Conservation (phyloP, 2,888 invertebrate genomes). For the Bombyx huttoni region DNA sequence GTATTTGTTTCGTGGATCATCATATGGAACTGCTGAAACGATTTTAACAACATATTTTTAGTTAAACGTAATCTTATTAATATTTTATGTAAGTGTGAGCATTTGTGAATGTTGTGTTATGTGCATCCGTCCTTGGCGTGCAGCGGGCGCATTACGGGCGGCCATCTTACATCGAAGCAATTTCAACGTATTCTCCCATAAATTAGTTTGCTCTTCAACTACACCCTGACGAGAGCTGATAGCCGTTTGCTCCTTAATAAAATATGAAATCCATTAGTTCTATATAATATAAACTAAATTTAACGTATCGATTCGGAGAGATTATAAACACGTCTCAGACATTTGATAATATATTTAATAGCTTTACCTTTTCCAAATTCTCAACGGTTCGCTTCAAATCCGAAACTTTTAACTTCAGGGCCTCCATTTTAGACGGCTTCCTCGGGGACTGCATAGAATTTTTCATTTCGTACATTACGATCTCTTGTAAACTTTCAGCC, state of each 20-base stretch:
- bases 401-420: constrained; percentile 72
- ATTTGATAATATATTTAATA: neutral
- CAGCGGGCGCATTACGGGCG: constrained; percentile 60
- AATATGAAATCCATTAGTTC: neutral
- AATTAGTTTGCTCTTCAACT: constrained; percentile 57
- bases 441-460: constrained; percentile 65
- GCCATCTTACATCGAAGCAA: constrained; percentile 71
- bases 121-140: constrained; percentile 69
- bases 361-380: constrained; percentile 51
- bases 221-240: constrained; percentile 59
- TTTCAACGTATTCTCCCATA: constrained; percentile 56
- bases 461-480: constrained; percentile 65
- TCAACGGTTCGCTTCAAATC: constrained; percentile 73
- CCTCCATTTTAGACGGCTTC: constrained; percentile 73
- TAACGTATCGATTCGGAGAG: too few species aligned
- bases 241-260: constrained; percentile 48
- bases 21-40: neutral
- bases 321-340: neutral
- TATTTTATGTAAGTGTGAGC: constrained; percentile 62
- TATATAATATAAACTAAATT: neutral
- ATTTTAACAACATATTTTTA: neutral
- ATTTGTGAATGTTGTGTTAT: constrained; percentile 76
- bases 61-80: neutral
- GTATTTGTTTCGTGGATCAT: neutral
- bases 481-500: constrained; percentile 66